Base-by-base conservation (phyloP, 2,888 invertebrate genomes). In the Calameuta filiformis region DNA sequence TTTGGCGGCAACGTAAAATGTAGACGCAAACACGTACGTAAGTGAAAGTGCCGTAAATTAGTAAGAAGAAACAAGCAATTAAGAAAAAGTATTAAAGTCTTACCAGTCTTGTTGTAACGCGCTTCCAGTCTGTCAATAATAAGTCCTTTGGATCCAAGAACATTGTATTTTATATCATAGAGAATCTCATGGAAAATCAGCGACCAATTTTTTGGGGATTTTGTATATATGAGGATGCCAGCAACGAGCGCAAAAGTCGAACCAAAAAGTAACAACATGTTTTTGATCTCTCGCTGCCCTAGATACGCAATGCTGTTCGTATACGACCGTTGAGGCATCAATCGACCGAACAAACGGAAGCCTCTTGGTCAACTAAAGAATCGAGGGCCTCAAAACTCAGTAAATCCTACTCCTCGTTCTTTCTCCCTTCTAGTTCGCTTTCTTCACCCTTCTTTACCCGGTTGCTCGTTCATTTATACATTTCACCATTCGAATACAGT, bases 51-150 rank as follows among this genome's bases (percentile, higher is more conserved):
- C 56, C 15, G 0, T 56, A 23, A 71, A 71, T 31, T 0, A 31
- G 2, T 71, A 33, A 71, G 12, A 23, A 30, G 0, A 71, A 71
- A 71, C 71, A 30, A 71, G 23, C 1, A 31, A 31, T 31, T 71
- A 31, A 15, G 69, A 69, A 69, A 69, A 23, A 33, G 9, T 40
- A 56, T 56, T 31, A 34, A 34, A 37, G 68, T 86, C 91, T 88
- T 88, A 93, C 93, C 92, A 79, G 90, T 92, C 90, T 92, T 94
- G 90, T 95, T 95, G 81, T 92, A 91, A 80, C 92, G 90, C 35
- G 92, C 91, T 87, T 93, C 93, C 35, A 94, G 85, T 89, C 93
- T 91, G 90, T 95, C 95, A 86, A 94, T 94, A 80, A 95, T 89
- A 56, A 95, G 88, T 23, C 94, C 94, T 77, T 92, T 93, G 6